Evolutionary conservation across 2,113 vertebrate species (phyloP).

Genomic region (Gavialis gangeticus): DNA sequence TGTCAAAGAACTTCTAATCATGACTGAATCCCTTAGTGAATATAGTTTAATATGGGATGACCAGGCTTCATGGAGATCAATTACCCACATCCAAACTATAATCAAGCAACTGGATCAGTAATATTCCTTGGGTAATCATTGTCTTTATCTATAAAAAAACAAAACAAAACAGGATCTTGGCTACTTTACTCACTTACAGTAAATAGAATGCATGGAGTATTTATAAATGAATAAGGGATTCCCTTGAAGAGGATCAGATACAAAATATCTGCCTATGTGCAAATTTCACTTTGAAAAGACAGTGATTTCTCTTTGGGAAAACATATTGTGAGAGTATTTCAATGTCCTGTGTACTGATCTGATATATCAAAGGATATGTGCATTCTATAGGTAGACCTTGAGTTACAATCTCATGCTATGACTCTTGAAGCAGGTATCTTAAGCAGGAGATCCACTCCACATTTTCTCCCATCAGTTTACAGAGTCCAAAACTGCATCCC

Average conservation of each 20-base stretch:
- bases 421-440: fast-evolving
- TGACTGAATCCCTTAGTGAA: neutral
- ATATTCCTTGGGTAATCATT: neutral
- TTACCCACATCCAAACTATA: neutral
- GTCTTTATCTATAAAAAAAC: neutral
- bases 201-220: neutral
- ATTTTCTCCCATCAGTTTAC: neutral
- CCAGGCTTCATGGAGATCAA: neutral
- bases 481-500: neutral
- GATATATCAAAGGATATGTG: neutral
- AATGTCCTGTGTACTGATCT: fast-evolving
- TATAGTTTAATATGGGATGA: neutral
- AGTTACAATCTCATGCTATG: fast-evolving
- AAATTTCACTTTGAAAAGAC: neutral
- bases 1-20: neutral
- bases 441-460: neutral
- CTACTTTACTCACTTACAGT: neutral
- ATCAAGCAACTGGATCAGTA: neutral
- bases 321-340: neutral
- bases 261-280: neutral
- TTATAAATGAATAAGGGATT: neutral
- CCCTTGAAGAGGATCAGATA: neutral
- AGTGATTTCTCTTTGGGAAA: neutral
- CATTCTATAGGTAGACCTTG: neutral
- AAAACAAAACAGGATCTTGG: neutral